Base-by-base conservation (phyloP, 2,113 vertebrate species). In the Upupa epops region DNA sequence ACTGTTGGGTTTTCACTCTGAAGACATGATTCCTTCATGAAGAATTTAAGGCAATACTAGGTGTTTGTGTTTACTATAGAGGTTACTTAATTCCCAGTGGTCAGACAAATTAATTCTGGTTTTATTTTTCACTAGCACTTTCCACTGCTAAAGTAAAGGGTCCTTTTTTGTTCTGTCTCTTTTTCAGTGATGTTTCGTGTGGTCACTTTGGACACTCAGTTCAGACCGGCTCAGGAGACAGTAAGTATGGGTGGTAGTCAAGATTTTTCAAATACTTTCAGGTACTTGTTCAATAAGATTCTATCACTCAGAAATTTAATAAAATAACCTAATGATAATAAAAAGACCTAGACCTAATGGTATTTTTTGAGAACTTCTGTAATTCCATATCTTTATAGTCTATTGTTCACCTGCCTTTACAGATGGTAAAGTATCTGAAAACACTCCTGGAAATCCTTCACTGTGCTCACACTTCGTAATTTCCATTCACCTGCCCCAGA, bases 161-260 rank as follows among this genome's bases (percentile, higher is more conserved):
- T 68, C 17, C 10, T 28, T 68, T 83, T 86, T 66, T 70, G 9
- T 59, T 22, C 42, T 72, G 1, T 4, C 2, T 76, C 36, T 70
- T 75, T 89, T 93, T n/a, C 72, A 97, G 97, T 96, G 64, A 20
- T 90, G 70, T 92, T 97, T 49, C 92, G 90, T 48, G 77, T 97
- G 16, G 82, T 97, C 24, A 15, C 60, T 77, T 73, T 97, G 81
- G 80, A 97, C 79, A 86, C 66, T 11, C 48, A 79, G 40, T 86
- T 97, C 45, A 96, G 79, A 71, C 91, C 95, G 72, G 74, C 83
- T 82, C 59, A 93, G 29, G 91, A 96, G 54, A 94, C 2, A 36
- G 96, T 97, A 86, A 91, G 96, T 94, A 83, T 55, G 25, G 37
- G 2, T 9, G 5, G 32, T 6, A n/a, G 6, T 16, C 36, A 88